Conservation (phyloP, 2,888 invertebrate species). For the Deilephila elpenor region DNA sequence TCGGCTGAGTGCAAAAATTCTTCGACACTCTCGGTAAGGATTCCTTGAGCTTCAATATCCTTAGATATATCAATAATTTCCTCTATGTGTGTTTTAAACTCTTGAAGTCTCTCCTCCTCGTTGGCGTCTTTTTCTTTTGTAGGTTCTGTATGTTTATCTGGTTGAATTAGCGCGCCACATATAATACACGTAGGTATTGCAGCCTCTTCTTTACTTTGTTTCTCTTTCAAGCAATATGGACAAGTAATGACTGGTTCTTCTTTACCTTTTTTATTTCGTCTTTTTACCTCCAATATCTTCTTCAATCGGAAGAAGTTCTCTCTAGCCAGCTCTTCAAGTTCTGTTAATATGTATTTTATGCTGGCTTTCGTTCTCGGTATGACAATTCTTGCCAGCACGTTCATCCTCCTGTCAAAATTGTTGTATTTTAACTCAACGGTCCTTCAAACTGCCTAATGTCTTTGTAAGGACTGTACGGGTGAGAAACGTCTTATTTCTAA, state of each 20-base stretch:
- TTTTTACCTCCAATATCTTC: slow-evolving; percentile 49
- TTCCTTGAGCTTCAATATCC: slow-evolving; percentile 43
- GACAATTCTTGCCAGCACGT: slow-evolving; percentile 55
- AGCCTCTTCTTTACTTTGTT: slow-evolving; percentile 15
- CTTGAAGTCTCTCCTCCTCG: slow-evolving; percentile 40
- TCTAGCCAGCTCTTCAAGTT: slow-evolving; percentile 54
- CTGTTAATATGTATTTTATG: slow-evolving; percentile 49
- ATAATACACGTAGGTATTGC: slow-evolving; percentile 37
- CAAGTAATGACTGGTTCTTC: slow-evolving; percentile 18
- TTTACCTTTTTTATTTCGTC: slow-evolving; percentile 36
- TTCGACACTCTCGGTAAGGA: slow-evolving; percentile 40
- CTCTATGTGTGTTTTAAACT: slow-evolving; percentile 44
- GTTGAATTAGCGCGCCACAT: slow-evolving; percentile 32
- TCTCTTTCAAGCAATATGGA: slow-evolving; percentile 29
- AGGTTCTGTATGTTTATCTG: slow-evolving; percentile 14
- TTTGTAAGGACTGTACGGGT: slow-evolving; percentile 21
- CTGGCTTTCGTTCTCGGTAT: slow-evolving; percentile 52
- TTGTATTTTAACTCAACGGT: background rate
- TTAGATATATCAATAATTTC: slow-evolving; percentile 48
- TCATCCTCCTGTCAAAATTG: slow-evolving; percentile 54
- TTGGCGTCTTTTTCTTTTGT: background rate
- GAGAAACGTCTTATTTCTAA: background rate
- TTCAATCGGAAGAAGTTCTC: slow-evolving; percentile 57
- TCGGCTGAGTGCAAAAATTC: slow-evolving; percentile 49
- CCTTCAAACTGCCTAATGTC: slow-evolving; percentile 12